Conservation (phyloP, 2,888 invertebrate species). For the Leptodirus hochenwartii region DNA sequence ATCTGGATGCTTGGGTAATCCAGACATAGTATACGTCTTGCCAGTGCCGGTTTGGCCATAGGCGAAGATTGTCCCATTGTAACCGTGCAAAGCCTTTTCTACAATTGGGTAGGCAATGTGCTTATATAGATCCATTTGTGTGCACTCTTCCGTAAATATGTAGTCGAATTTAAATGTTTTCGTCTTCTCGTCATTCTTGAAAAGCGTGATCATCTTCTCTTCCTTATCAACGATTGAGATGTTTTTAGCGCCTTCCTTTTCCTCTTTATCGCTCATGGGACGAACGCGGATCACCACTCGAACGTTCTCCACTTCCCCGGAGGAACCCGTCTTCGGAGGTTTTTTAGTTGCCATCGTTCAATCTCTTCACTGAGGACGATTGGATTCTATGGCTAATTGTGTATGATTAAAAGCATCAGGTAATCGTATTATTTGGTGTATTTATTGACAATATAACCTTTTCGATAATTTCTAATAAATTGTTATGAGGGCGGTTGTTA, state of each 20-base stretch:
- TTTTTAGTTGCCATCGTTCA: too few species aligned
- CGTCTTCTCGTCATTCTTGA: conserved; percentile 55
- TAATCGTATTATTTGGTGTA: too few species aligned
- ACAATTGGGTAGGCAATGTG: conserved; percentile 93
- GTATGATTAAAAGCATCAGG: too few species aligned
- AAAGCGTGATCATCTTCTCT: conserved; percentile 60
- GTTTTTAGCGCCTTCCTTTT: conserved; percentile 46
- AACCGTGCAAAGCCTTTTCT: conserved; percentile 88
- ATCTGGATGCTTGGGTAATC: conserved; percentile 71
- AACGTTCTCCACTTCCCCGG: conserved; percentile 58
- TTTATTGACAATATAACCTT: too few species aligned
- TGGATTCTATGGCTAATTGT: too few species aligned
- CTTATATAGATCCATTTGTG: conserved; percentile 89
- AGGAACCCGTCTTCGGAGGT: too few species aligned
- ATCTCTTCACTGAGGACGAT: too few species aligned
- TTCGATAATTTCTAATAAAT: too few species aligned
- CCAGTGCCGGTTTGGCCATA: conserved; percentile 94
- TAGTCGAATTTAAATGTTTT: conserved; percentile 90
- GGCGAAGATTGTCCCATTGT: conserved; percentile 86
- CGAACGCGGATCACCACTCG: conserved; percentile 89
- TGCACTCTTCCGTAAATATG: conserved; percentile 73
- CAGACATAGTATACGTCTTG: conserved; percentile 98
- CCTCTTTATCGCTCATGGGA: conserved; percentile 78
- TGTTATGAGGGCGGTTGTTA: too few species aligned
- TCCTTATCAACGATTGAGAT: conserved; percentile 61